phyloP scores from a whole-genome alignment of 2,113 vertebrate genomes.

The Pongo pygmaeus region DNA sequence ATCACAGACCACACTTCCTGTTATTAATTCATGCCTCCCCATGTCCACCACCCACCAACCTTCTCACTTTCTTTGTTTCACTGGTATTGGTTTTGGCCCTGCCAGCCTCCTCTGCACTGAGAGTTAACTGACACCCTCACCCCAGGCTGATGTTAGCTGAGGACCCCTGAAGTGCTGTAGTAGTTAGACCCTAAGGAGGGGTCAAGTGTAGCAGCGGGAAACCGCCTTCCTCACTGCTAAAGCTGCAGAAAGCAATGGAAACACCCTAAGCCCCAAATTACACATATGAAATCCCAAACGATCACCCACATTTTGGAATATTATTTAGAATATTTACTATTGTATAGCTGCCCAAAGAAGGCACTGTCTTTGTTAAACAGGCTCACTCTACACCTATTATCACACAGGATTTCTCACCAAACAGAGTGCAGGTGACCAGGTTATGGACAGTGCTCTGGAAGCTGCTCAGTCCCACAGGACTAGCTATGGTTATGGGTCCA shows the following conservation, averaged over 20 bases:
- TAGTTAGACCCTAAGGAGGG: background rate
- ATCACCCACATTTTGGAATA: background rate
- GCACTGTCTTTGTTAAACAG: background rate
- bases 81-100: background rate
- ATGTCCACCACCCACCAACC: background rate
- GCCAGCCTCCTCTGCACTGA: background rate
- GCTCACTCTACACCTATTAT: background rate
- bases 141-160: background rate
- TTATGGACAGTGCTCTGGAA: background rate
- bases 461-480: background rate
- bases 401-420: background rate
- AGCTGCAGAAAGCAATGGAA: constrained; percentile 2
- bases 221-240: background rate
- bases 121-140: background rate
- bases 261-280: background rate
- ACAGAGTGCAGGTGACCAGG: background rate
- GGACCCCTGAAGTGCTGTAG: background rate
- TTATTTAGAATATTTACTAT: background rate
- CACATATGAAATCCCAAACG: background rate
- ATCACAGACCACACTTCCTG: background rate
- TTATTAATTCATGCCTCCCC: background rate
- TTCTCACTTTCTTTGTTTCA: background rate
- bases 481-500: background rate
- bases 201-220: background rate
- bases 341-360: background rate